A percentile compares a stretch with the other conserved stretches of the same genome.
phyloP scores from a whole-genome alignment of 2,113 vertebrate species.

The Sinocyclocheilus rhinocerous region DNA sequence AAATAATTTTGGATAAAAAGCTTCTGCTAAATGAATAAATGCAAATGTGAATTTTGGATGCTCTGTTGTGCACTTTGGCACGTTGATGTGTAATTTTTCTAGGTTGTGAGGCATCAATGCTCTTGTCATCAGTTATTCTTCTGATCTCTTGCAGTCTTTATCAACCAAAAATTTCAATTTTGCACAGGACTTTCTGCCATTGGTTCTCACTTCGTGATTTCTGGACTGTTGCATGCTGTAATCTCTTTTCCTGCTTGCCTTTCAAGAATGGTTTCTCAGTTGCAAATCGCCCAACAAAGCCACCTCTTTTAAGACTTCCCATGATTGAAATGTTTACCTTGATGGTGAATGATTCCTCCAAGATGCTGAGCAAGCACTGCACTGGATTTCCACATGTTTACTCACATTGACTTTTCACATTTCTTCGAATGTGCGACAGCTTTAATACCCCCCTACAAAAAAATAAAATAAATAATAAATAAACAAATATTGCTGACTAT shows the following conservation, averaged over 20 bases:
- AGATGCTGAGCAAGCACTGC: too few relatives aligned
- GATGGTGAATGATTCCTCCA: too few relatives aligned
- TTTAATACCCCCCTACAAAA: too few relatives aligned
- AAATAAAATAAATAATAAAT: too few relatives aligned
- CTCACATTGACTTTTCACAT: too few relatives aligned
- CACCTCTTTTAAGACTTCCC: too few relatives aligned
- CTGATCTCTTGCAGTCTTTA: slow-evolving; percentile 11
- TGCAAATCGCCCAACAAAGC: neutral
- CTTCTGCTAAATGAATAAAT: slow-evolving; percentile 6
- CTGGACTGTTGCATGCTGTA: neutral
- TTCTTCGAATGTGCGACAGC: too few relatives aligned
- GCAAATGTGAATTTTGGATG: neutral
- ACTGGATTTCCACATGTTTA: too few relatives aligned
- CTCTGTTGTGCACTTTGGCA: neutral
- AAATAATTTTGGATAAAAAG: neutral
- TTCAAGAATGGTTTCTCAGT: neutral
- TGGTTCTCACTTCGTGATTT: neutral
- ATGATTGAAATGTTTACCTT: too few relatives aligned
- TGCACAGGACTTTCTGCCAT: neutral
- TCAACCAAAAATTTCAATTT: neutral
- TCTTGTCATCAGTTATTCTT: slow-evolving; percentile 5
- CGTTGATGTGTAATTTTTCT: neutral
- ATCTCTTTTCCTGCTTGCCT: neutral
- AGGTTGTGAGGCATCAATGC: neutral
- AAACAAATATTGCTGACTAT: too few relatives aligned